phyloP scores from a whole-genome alignment of 2,113 vertebrate genomes.

The Lucifuga dentata region DNA sequence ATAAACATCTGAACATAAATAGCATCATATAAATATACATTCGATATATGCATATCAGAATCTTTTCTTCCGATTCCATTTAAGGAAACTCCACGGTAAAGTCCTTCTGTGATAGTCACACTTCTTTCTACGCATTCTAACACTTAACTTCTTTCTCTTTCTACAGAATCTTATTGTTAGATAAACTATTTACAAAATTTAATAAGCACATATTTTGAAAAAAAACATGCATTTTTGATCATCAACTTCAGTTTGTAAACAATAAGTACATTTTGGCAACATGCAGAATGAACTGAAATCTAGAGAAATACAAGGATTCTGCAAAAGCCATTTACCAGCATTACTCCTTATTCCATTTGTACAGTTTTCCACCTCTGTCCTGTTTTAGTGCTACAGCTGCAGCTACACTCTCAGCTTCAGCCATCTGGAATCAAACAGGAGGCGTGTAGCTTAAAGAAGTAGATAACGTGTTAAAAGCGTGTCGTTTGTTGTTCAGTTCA shows the following conservation, averaged over 20 bases:
- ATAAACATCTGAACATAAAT: conserved; percentile 79
- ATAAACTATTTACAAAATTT: conserved; percentile 67
- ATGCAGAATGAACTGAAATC: conserved; percentile 80
- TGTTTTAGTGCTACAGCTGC: conserved; percentile 56
- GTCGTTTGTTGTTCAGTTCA: no score
- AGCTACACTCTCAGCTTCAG: conserved; percentile 21
- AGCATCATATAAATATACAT: conserved; percentile 92
- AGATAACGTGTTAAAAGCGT: no score
- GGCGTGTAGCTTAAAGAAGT: conserved; percentile 19
- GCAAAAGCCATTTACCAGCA: conserved; percentile 36
- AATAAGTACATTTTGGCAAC: conserved; percentile 74
- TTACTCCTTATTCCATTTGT: conserved; percentile 25
- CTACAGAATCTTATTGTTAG: conserved; percentile 24
- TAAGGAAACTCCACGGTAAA: conserved; percentile 26
- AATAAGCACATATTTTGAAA: conserved; percentile 47
- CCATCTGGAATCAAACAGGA: conserved; percentile 14
- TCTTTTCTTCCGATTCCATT: conserved; percentile 41
- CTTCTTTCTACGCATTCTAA: conserved; percentile 4
- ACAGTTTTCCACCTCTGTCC: conserved; percentile 15
- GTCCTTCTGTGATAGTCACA: conserved; percentile 49
- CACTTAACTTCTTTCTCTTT: conserved; percentile 11
- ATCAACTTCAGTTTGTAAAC: conserved; percentile 73
- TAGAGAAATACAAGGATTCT: conserved; percentile 43
- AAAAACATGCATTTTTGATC: conserved; percentile 76
- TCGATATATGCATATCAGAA: conserved; percentile 81